Evolutionary conservation across 2,797 vertebrate genomes (phyloP).

Genomic region (Aratinga solstitialis): DNA sequence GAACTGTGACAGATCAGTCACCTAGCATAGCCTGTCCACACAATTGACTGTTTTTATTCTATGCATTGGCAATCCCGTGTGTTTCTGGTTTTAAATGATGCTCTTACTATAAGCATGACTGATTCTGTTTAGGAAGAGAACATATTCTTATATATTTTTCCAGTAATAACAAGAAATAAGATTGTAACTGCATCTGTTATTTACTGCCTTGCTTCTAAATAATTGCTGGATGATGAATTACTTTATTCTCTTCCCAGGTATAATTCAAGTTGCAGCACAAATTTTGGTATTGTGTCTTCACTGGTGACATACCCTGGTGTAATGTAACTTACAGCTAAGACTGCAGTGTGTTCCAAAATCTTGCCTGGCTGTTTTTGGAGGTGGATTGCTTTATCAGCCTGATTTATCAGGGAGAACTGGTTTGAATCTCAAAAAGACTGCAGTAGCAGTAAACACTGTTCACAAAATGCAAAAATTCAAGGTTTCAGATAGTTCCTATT

Average conservation of each 20-base stretch:
- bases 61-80: background rate
- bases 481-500: slow-evolving; percentile 40
- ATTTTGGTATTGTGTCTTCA: slow-evolving; percentile 4
- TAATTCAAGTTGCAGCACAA: background rate
- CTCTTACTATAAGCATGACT: background rate
- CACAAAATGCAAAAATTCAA: slow-evolving; percentile 28
- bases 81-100: background rate
- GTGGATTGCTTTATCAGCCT: background rate
- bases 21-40: background rate
- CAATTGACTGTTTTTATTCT: background rate
- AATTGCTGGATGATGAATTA: background rate
- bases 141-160: background rate
- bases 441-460: background rate
- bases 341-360: slow-evolving; percentile 27
- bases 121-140: background rate
- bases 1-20: background rate
- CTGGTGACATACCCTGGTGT: background rate
- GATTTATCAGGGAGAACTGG: background rate
- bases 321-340: background rate
- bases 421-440: background rate
- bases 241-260: background rate
- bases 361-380: background rate
- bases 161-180: background rate
- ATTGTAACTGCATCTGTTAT: background rate
- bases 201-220: background rate